These are phyloP conservation scores for Brachionus rotundiformis DNA, from an alignment of 1,140 invertebrate genomes.

Conservation along the genomic window DNA sequence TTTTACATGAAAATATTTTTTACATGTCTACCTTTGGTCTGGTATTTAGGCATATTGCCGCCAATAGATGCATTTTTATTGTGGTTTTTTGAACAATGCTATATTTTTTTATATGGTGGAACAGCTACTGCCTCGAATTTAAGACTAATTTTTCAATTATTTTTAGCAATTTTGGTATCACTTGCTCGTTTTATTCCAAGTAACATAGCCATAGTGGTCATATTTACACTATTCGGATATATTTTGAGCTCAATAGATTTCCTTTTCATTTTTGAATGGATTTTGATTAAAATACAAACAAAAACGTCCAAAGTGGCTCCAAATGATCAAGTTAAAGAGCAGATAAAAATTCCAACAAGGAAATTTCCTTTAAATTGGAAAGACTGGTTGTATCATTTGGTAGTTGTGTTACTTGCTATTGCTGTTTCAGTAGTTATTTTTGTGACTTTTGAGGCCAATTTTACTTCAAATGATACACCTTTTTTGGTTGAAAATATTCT, in stretches of 20 bases:
- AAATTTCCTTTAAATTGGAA: conserved; percentile 57
- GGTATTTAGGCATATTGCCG: conserved; percentile 64
- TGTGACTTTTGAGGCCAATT: conserved; percentile 52
- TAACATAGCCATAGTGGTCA: conserved; percentile 56
- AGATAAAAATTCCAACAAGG: conserved; percentile 32
- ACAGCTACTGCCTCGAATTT: conserved; percentile 59
- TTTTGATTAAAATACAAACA: conserved; percentile 22
- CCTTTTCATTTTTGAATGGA: conserved; percentile 56
- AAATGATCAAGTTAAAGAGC: neutral
- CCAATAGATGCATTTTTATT: conserved; percentile 65
- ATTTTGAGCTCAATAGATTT: conserved; percentile 59
- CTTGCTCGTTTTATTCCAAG: conserved; percentile 57
- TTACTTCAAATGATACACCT: conserved; percentile 47
- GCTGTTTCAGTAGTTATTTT: conserved; percentile 55
- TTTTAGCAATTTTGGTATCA: conserved; percentile 56
- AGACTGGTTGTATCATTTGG: conserved; percentile 58
- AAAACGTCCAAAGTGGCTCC: conserved; percentile 51
- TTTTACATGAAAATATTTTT: conserved; percentile 60
- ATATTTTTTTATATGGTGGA: conserved; percentile 63
- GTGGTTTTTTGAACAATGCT: conserved; percentile 64
- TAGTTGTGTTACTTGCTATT: conserved; percentile 55
- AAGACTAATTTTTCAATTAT: conserved; percentile 56
- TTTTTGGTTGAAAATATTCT: conserved; percentile 55
- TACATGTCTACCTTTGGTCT: conserved; percentile 62
- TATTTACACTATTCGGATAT: conserved; percentile 58